phyloP scores from a whole-genome alignment of 2,113 vertebrate genomes.

The Danionella cerebrum region DNA sequence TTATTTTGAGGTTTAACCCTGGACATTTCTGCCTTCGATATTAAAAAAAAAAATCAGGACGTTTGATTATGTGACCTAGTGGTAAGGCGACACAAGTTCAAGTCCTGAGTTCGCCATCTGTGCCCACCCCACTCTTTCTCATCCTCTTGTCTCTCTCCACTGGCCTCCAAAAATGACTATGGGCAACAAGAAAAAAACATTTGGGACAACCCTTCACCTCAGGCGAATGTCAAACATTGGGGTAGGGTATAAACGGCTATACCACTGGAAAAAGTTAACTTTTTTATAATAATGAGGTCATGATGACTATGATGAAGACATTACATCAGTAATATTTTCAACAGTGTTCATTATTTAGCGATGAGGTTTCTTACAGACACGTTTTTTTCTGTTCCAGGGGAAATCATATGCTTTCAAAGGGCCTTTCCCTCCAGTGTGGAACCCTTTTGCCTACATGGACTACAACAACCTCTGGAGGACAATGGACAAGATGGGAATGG shows the following conservation, averaged over 20 bases:
- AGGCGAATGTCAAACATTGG: too few species aligned
- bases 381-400: conserved; percentile 64
- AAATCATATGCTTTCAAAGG: conserved; percentile 82
- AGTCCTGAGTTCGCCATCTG: too few species aligned
- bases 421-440: conserved; percentile 83
- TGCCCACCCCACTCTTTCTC: too few species aligned
- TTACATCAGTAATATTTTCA: conserved; percentile 22
- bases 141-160: too few species aligned
- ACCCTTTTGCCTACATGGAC: conserved; percentile 81
- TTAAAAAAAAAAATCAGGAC: too few species aligned
- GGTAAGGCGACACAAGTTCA: too few species aligned
- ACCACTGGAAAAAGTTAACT: not conserved
- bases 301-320: conserved; percentile 22
- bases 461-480: conserved; percentile 91
- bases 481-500: conserved; percentile 87
- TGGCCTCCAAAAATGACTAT: too few species aligned
- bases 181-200: too few species aligned
- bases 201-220: too few species aligned
- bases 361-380: not conserved
- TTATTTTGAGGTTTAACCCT: too few species aligned
- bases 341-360: conserved; percentile 21
- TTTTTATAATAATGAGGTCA: conserved; percentile 17
- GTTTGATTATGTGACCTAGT: too few species aligned
- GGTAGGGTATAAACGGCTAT: conserved; percentile 8
- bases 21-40: too few species aligned